Evolutionary conservation across 2,113 vertebrate genomes (phyloP), one percentile per base, ranked within the genome.

Genomic region (Shinisaurus crocodilurus): DNA sequence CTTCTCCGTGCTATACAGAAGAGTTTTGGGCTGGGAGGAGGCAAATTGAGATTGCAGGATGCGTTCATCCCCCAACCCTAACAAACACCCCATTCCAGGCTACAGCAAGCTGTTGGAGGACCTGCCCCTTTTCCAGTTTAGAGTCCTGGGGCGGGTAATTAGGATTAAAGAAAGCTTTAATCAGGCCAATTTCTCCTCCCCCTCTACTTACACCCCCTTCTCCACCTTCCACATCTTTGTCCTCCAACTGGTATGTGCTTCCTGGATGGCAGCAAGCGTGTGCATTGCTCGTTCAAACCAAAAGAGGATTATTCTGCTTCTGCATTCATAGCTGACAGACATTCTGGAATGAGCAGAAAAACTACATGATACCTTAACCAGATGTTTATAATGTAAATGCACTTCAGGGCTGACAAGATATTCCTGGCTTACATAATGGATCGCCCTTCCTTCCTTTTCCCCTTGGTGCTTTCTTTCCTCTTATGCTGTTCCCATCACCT

Each of bases 291-390:
- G 65, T 48, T 60, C 69, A 88, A 82, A 88, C n/a, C 34, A 92
- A 54, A 45, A 89, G 69, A 91, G 93, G 67, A 50, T 90, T 91
- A 37, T 9, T 81, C 79, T 20, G 13, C 5, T 25, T 25, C 13
- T 27, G 6, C 3, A 69, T 34, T 32, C 63, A 12, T 75, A 74
- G 13, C 37, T 43, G 65, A 9, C 10, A 27, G 32, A 45, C 6
- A 40, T 20, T 70, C 32, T 70, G 87, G 50, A 87, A 32, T 50
- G 85, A 70, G 65, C 43, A 77, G 74, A 63, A 45, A 63, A 63
- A 6, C 7, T 37, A 34, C 7, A 10, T 37, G 50, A 45, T 75
- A 50, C 48, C 6, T 57, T 74, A 34, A 16, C 15, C 48, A 54
- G n/a, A 37, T 75, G 85, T n/a, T 29, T 29, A 34, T 40, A 85